Evolutionary conservation across 2,888 invertebrate species (phyloP).

Genomic region (Smittia aterrima): DNA sequence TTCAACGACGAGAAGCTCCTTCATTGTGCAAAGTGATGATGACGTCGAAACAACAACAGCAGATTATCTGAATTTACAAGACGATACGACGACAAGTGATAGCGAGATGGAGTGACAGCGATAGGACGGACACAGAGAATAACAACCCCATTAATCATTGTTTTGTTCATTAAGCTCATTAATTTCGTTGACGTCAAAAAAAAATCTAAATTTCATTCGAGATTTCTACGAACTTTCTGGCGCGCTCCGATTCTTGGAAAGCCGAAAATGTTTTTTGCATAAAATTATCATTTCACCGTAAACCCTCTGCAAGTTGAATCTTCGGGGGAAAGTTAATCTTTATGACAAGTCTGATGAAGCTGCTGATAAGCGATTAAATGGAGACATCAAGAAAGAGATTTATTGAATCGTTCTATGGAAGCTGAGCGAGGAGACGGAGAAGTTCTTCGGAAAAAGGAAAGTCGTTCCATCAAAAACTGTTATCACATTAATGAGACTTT

Average conservation of each 20-base stretch:
- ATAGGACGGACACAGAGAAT: not conserved
- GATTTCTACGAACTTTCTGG: too few relatives aligned
- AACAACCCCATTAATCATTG: slow-evolving; percentile 12
- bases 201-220: too few relatives aligned
- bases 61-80: not conserved
- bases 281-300: too few relatives aligned
- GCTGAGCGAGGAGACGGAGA: not conserved
- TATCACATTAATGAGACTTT: slow-evolving; percentile 12
- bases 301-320: too few relatives aligned
- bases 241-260: too few relatives aligned
- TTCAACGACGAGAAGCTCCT: not conserved
- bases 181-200: slow-evolving; percentile 1
- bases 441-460: too few relatives aligned
- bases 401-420: slow-evolving; percentile 6
- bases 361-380: slow-evolving; percentile 28
- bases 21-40: not conserved
- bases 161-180: slow-evolving; percentile 7
- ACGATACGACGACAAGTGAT: slow-evolving; percentile 13
- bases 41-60: slow-evolving; percentile 10
- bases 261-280: too few relatives aligned
- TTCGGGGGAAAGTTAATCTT: not conserved
- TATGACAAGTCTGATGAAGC: slow-evolving; percentile 17
- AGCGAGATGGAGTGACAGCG: slow-evolving; percentile 12
- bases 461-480: not conserved
- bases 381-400: slow-evolving; percentile 13